Evolutionary conservation across 2,113 vertebrate genomes (phyloP), one percentile per base, ranked within the genome.

Genomic region (Myodes glareolus): DNA sequence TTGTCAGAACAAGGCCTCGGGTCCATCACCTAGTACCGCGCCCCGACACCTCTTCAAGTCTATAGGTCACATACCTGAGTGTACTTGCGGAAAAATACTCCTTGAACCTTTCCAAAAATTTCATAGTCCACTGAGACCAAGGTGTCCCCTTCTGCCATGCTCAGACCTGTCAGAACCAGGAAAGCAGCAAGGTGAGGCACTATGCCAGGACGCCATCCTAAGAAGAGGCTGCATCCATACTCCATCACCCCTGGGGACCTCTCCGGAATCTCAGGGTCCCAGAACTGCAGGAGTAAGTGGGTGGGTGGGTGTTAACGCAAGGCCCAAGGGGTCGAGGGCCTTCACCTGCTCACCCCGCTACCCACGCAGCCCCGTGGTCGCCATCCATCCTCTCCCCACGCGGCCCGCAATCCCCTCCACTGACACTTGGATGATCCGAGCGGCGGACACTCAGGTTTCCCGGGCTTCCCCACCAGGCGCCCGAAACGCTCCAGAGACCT

Each of bases 41-140:
- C 65, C 88, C 86, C 86, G 76, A 88, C 29, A 58, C n/a, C 42
- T 29, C 42, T 39, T 39, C 76, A 68, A 47, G 36, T 50, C 67
- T 45, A 29, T 3, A 73, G 52, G 47, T 76, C 92, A 95, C 98
- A 94, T 98, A 99, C 99, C 99, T 99, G 99, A 0, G 99, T 99
- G 98, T 99, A 99, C 98, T 99, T 99, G 90, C 99, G 99, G 97
- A 99, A 99, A 98, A 99, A 99, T 75, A 99, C 99, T 45, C 99
- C 99, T 98, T 99, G 99, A 78, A 99, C 99, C 97, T 97, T 99
- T 88, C 99, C 99, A 98, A 96, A 99, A 94, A 99, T 97, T 97
- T 99, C 99, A 95, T 99, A 99, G 96, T 99, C 99, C 98, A 99
- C 99, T 1, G 99, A 99, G 67, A 99, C 14, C 4, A 99, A 92